Evolutionary conservation across 2,797 vertebrate species (phyloP), one percentile per base, ranked within the genome.

Genomic region (Cryptoprocta ferox): DNA sequence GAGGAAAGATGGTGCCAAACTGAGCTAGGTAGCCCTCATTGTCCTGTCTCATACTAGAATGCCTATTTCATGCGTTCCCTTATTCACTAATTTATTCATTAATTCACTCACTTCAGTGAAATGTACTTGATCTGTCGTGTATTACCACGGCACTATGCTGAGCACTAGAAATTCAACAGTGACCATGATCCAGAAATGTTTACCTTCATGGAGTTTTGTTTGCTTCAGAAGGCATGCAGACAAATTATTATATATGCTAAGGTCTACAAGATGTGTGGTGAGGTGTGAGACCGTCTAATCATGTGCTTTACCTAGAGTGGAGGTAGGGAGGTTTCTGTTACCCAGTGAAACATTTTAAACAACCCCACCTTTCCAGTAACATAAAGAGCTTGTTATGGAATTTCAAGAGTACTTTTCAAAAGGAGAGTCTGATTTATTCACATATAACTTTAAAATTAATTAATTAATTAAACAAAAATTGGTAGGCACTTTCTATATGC

Each of bases 341-440:
- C 63, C 19, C 32, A 39, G 11, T 39, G 45, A 87, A 92, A 94
- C n/a, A 59, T 63, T 82, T 90, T 68, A 76, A 92, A 80, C 7
- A 89, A 26, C 12, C 10, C 24, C 6, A 71, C 6, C 48, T 93
- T 93, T 32, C 68, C 78, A 76, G 26, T 50, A 71, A 35, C 5
- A 26, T 50, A 80, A 48, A 68, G 56, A 65, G 45, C 45, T 73
- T 81, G 26, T 78, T 87, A 30, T 37, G 63, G 75, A 65, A 94
- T 95, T 97, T 93, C 37, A 92, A 63, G 70, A 65, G 85, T 95
- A 56, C 42, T 96, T 85, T 86, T 94, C n/a, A 79, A 85, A 94
- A 89, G 56, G n/a, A 93, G 71, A 82, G 30, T 85, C 53, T 18
- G 39, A 71, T 70, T 76, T 90, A 63, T 87, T 92, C 11, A 11